Evolutionary conservation across 2,888 invertebrate genomes (phyloP).

Genomic region (Chaetoderma sp.): DNA sequence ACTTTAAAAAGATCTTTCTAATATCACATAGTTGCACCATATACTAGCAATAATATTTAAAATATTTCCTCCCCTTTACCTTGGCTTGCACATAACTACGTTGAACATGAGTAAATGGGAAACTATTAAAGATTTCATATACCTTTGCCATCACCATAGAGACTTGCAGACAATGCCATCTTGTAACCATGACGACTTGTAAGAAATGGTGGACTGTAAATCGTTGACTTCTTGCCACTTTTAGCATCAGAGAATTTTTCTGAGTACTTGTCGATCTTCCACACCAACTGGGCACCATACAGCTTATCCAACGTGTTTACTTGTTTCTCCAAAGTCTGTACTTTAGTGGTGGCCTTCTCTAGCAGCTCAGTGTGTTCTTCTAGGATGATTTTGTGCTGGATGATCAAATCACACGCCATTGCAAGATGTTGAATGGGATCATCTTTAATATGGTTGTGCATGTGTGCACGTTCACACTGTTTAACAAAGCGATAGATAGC

Average conservation of each 20-base stretch:
- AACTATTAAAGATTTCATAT: no score
- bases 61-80: no score
- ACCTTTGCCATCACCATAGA: constrained; percentile 66
- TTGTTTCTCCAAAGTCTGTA: constrained; percentile 35
- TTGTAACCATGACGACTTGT: constrained; percentile 69
- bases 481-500: no score
- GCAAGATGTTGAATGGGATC: constrained; percentile 64
- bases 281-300: constrained; percentile 68
- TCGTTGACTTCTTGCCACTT: constrained; percentile 59
- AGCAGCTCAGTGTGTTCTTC: constrained; percentile 40
- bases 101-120: no score
- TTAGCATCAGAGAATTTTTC: constrained; percentile 63
- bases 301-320: constrained; percentile 63
- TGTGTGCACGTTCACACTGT: constrained; percentile 53
- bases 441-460: constrained; percentile 65
- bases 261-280: constrained; percentile 66
- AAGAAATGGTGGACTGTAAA: constrained; percentile 68
- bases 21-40: no score
- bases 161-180: constrained; percentile 64
- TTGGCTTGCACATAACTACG: no score
- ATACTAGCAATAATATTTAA: no score
- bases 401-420: constrained; percentile 61
- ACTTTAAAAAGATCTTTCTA: no score
- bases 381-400: constrained; percentile 50
- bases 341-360: constrained; percentile 35